Evolutionary conservation across 1,140 invertebrate genomes (phyloP), one percentile per base, ranked within the genome.

Genomic region (Nasonia vitripennis): DNA sequence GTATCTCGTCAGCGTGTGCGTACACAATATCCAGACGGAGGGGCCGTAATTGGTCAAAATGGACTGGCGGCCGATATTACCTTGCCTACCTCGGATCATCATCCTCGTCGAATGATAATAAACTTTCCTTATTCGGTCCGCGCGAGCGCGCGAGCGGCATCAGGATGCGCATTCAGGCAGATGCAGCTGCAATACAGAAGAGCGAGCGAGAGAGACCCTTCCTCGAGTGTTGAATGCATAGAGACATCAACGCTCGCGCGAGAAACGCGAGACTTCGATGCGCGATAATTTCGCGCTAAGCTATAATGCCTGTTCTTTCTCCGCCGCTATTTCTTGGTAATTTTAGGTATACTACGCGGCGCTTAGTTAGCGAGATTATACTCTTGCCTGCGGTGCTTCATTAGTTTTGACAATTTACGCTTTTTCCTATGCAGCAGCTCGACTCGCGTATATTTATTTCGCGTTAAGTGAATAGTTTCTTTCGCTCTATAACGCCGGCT

Each of bases 181-280:
- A n/a, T 48, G 23, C 23, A 20, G 27, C n/a, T 62, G 55, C 17
- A n/a, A 62, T 17, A 62, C 6, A 62, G 55, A 62, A 17, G 51
- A 55, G 14, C 3, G 51, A 17, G 27, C 27, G 1, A 17, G 51
- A 14, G 17, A 55, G 51, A 62, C 55, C 55, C 55, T 62, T 62
- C 7, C 34, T n/a, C 10, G 17, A 9, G 7, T 37, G 34, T 4
- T 51, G 17, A n/a, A 14, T n/a, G 77, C 10, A 79, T 83, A 79
- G 74, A 80, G 78, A 86, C 86, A 79, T 83, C 77, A 77, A 80
- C 71, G 78, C 34, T 6, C 68, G 77, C 31, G 78, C 20, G 48
- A 51, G 55, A 77, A 75, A 41, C 45, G 78, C 45, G 81, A 80
- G 81, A 83, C 70, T 83, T 83, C 81, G 77, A 86, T 81, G 71